Percentiles rank a stretch among this genome's conserved stretches.
Evolutionary conservation across 2,888 invertebrate genomes (phyloP).

Genomic region (Protophormia terraenovae): DNA sequence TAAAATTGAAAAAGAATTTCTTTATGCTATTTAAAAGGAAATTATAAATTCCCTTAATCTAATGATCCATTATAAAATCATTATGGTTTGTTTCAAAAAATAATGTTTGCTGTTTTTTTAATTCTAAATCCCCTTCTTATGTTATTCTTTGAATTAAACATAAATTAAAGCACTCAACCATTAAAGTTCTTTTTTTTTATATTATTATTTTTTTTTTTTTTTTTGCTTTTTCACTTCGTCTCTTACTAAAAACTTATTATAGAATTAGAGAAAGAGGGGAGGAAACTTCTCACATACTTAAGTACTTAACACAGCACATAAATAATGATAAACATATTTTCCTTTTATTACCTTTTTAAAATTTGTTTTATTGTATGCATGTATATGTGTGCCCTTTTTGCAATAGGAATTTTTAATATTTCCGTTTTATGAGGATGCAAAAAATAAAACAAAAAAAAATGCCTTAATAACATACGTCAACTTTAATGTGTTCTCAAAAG

Average conservation of each 20-base stretch:
- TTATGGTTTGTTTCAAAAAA: constrained; percentile 42
- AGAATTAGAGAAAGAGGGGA: background rate
- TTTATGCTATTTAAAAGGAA: constrained; percentile 41
- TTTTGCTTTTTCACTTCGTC: background rate
- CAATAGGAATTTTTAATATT: constrained; percentile 59
- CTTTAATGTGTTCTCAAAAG: background rate
- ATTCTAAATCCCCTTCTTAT: constrained; percentile 26
- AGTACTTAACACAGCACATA: no score
- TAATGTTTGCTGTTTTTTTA: background rate
- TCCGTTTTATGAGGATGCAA: constrained; percentile 40
- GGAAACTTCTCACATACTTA: background rate
- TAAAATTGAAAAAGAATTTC: constrained; percentile 14
- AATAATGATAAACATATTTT: constrained; percentile 24
- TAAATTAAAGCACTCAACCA: constrained; percentile 61
- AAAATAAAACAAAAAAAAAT: background rate
- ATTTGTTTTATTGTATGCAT: background rate
- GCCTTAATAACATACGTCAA: background rate
- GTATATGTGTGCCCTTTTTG: constrained; percentile 26
- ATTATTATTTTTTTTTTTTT: background rate
- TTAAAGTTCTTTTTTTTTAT: constrained; percentile 24
- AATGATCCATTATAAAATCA: constrained; percentile 65
- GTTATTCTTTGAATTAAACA: constrained; percentile 40
- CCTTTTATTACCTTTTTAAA: constrained; percentile 39
- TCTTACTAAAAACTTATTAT: constrained; percentile 1
- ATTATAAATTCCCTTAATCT: constrained; percentile 66